Evolutionary conservation across 2,888 invertebrate genomes (phyloP).

Genomic region (Thecophora atra): DNA sequence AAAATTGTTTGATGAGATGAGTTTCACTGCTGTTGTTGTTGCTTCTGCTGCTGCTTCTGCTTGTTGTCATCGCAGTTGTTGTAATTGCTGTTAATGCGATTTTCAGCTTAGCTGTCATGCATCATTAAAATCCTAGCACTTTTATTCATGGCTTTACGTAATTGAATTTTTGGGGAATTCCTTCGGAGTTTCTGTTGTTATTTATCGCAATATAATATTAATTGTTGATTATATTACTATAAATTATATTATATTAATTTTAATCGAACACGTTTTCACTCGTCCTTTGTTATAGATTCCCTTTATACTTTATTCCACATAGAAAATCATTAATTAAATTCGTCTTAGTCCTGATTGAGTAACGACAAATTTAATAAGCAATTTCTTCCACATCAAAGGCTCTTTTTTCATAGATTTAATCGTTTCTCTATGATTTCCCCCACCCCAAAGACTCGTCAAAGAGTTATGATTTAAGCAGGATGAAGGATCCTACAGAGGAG

Average conservation of each 20-base stretch:
- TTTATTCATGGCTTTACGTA: not conserved
- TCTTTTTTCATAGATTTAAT: no score
- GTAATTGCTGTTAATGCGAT: constrained; percentile 35
- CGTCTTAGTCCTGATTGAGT: no score
- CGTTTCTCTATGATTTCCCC: not conserved
- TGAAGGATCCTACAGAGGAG: not conserved
- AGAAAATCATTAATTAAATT: no score
- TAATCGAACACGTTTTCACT: not conserved
- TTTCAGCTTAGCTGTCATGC: constrained; percentile 32
- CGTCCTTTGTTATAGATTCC: no score
- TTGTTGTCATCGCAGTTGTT: constrained; percentile 14
- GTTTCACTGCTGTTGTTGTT: constrained; percentile 2
- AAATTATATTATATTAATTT: not conserved
- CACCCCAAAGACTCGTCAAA: not conserved
- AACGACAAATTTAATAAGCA: no score
- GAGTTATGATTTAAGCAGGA: not conserved
- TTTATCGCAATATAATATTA: not conserved
- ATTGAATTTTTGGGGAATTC: constrained; percentile 19
- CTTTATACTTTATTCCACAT: no score
- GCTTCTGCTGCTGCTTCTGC: constrained; percentile 12
- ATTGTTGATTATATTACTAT: not conserved
- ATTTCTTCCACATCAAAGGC: no score
- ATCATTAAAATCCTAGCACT: constrained; percentile 24
- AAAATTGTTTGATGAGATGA: constrained; percentile 32
- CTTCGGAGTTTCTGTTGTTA: not conserved